Conservation (phyloP, 2,113 vertebrate genomes). For the Oryzias javanicus region DNA sequence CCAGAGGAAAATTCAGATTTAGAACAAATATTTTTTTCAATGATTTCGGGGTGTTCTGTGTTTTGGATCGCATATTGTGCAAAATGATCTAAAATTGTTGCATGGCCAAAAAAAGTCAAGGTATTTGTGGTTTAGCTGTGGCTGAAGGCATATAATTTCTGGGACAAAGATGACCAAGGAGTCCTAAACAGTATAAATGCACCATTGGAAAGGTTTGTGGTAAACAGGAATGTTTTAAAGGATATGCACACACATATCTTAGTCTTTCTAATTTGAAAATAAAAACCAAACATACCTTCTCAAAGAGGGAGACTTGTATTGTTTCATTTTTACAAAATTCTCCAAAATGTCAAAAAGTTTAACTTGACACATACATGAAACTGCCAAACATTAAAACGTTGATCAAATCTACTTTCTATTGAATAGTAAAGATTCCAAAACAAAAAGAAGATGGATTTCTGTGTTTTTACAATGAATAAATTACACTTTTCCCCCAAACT, state of each 20-base stretch:
- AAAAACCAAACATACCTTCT: conserved; percentile 6
- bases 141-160: conserved; percentile 17
- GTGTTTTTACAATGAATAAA: too few species aligned
- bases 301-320: background rate
- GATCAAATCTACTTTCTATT: too few species aligned
- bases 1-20: conserved; percentile 42
- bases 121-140: conserved; percentile 11
- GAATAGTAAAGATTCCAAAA: too few species aligned
- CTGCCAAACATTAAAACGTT: too few species aligned
- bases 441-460: too few species aligned
- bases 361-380: too few species aligned
- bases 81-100: conserved; percentile 26
- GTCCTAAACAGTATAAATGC: conserved; percentile 15
- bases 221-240: conserved; percentile 1
- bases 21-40: conserved; percentile 47
- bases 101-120: conserved; percentile 16
- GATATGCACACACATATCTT: background rate
- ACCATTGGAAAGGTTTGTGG: background rate
- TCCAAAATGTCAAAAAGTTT: too few species aligned
- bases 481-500: too few species aligned
- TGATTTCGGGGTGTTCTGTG: conserved; percentile 17
- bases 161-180: conserved; percentile 4
- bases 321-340: background rate
- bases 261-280: background rate
- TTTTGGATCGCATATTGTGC: conserved; percentile 11